Evolutionary conservation across 1,140 invertebrate genomes (phyloP), one percentile per base, ranked within the genome.

Genomic region (Drosophila busckii): DNA sequence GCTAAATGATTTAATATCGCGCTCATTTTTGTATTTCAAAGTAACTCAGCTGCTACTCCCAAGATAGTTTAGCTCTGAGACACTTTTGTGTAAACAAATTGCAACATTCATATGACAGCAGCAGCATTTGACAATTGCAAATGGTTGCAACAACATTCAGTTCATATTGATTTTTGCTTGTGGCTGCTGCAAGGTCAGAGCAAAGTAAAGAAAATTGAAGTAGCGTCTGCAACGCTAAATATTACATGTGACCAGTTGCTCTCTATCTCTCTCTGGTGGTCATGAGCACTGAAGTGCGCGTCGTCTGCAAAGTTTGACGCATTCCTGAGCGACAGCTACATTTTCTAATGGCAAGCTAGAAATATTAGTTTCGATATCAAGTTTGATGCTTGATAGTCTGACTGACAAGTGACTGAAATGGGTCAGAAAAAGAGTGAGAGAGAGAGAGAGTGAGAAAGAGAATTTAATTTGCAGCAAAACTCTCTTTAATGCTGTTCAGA

Each of bases 71-170:
- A 38, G 19, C 22, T 68, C 22, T 23, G 19, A 69, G 64, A 66
- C 53, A 78, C 61, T 65, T 54, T 61, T 56, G 69, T 80, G 76
- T 83, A 83, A 82, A 82, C 76, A 82, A 82, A 82, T 82, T 82
- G 78, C 76, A 76, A 83, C 60, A 56, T 49, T n/a, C 76, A 56
- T 83, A 82, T 83, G 76, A 82, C 76, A 82, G 76, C 61, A 82
- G 76, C 61, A 52, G 45, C 59, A 45, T 70, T 76, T 82, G 76
- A 82, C 76, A 82, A 82, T 82, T 83, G 76, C 70, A 82, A 82
- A 82, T 82, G 69, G 69, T 69, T 29, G 41, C 25, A 16, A 29
- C 44, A 29, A 7, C n/a, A n/a, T n/a, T n/a, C n/a, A n/a, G n/a
- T 38, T 45, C 17, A 16, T 56, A 62, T 58, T 52, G 44, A 50